These are phyloP conservation scores for Zosterops hypoxanthus DNA, from an alignment of 2,113 vertebrate genomes.

Conservation along the genomic window DNA sequence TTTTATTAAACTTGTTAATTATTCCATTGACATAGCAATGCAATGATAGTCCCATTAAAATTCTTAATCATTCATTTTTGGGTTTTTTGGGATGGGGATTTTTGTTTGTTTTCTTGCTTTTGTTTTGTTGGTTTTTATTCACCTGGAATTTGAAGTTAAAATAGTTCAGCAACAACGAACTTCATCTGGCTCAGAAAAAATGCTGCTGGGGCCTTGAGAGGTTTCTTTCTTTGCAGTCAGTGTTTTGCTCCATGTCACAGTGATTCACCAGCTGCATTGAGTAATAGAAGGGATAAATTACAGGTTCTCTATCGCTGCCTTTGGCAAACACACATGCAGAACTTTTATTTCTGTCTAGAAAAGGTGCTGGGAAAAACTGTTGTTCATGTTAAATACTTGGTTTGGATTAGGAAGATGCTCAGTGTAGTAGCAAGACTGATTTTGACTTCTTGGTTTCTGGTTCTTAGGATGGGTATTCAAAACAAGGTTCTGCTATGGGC, in stretches of 20 bases:
- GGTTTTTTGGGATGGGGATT: accelerated
- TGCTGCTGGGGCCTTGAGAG: not conserved
- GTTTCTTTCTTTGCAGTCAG: not conserved
- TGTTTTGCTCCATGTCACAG: not conserved
- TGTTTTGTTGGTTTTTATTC: not conserved
- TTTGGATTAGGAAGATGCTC: not conserved
- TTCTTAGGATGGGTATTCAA: not conserved
- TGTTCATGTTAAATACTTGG: not conserved
- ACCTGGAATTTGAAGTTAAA: not conserved
- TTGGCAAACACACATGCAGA: accelerated
- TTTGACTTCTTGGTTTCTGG: not conserved
- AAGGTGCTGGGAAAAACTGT: not conserved
- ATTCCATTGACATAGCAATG: not conserved
- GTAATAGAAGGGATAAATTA: not conserved
- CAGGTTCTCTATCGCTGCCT: not conserved
- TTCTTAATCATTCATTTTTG: not conserved
- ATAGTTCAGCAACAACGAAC: not conserved
- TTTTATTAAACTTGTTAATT: not conserved
- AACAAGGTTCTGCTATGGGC: not conserved
- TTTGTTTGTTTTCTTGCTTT: not conserved
- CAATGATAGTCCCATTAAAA: not conserved
- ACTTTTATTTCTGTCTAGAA: not conserved
- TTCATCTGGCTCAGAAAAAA: not conserved
- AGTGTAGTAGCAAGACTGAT: not conserved
- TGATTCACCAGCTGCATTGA: not conserved